Evolutionary conservation across 1,140 invertebrate species (phyloP), one percentile per base, ranked within the genome.

Genomic region (Drosophila chauvacae): DNA sequence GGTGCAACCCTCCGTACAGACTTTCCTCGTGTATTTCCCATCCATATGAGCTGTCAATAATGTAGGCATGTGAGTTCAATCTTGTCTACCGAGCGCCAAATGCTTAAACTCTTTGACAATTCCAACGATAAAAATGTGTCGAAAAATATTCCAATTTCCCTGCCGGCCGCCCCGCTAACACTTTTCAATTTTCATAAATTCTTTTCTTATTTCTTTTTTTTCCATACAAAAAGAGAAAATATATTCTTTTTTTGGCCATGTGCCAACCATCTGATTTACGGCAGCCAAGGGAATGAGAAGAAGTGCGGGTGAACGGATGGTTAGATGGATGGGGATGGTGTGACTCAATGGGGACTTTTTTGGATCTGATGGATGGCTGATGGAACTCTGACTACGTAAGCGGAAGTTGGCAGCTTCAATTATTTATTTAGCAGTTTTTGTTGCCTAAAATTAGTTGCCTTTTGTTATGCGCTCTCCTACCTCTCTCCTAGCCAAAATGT

Each of bases 21-120:
- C 28, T 47, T 47, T 41, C 30, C 16, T 47, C 26, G 28, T 33
- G 30, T 68, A 39, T 53, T 39, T 68, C 44, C 50, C 39, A 72
- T 51, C 45, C 30, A 33, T 60, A 60, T 35, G 44, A 37, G 45
- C 70, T 72, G 70, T 72, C 70, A 84, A 84, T 84, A 85, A 81
- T 85, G 81, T 72, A 50, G 69, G 65, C 77, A 72, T 71, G 62
- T 65, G 65, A 72, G 69, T 72, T 72, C 65, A 70, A 72, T 72
- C 30, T 71, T 71, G 69, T 71, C 66, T 55, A 11, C 66, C 63
- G 23, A 70, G 63, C 63, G 73, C 41, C 79, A 70, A 68, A 74
- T 78, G 77, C 81, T 80, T 87, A 77, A 87, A 87, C 84, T 88
- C 84, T 87, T 87, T 87, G 84, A 87, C 84, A 84, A 87, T 87